Conservation (phyloP, 2,888 invertebrate genomes). For the Salticus scenicus region DNA sequence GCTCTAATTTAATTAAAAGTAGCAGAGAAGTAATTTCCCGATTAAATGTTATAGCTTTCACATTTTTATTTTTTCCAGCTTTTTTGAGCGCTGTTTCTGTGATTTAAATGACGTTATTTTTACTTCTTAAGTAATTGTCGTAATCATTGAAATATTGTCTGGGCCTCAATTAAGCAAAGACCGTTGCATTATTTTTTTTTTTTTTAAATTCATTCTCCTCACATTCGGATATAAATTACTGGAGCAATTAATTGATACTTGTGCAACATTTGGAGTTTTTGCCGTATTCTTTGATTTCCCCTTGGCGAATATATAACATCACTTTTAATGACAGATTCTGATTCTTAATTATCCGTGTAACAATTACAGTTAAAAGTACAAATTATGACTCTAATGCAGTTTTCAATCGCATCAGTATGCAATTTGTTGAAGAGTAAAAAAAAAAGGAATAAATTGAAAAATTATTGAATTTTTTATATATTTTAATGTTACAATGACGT, state of each 20-base stretch:
- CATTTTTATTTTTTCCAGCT: slow-evolving; percentile 24
- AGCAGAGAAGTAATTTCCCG: slow-evolving; percentile 49
- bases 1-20: slow-evolving; percentile 56
- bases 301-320: slow-evolving; percentile 31
- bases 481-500: no score
- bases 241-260: slow-evolving; percentile 58
- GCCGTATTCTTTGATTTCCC: slow-evolving; percentile 42
- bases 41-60: slow-evolving; percentile 39
- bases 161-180: slow-evolving; percentile 25
- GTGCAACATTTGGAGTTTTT: slow-evolving; percentile 36
- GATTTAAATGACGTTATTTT: slow-evolving; percentile 50
- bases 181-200: slow-evolving; percentile 30
- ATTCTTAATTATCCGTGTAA: slow-evolving; percentile 48
- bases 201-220: background rate
- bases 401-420: slow-evolving; percentile 4
- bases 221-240: slow-evolving; percentile 53
- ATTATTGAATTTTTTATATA: no score
- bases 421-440: background rate
- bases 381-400: slow-evolving; percentile 11
- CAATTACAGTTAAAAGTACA: slow-evolving; percentile 36
- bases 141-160: slow-evolving; percentile 66
- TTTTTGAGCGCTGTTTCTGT: slow-evolving; percentile 8
- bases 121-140: slow-evolving; percentile 37
- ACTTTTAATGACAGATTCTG: slow-evolving; percentile 23
- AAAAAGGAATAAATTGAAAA: no score